A percentile compares a stretch with the other conserved stretches of the same genome.
Conservation (phyloP, 2,888 invertebrate species). For the Tachystola acroxantha region DNA sequence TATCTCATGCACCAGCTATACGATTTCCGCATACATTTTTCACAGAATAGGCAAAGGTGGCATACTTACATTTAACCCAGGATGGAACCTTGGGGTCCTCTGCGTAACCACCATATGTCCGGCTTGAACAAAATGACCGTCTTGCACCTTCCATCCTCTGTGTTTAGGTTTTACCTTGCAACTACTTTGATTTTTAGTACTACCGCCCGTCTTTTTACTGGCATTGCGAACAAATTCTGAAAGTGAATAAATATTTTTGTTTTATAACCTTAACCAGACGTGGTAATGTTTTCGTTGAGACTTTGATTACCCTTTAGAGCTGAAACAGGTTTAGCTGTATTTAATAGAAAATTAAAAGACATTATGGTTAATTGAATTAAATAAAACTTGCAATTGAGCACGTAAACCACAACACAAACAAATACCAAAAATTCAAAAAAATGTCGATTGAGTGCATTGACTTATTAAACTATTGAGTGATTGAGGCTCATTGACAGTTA, state of each 20-base stretch:
- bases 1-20: too few species aligned
- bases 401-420: too few species aligned
- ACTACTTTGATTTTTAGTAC: conserved; percentile 81
- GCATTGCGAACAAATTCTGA: conserved; percentile 77
- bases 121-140: conserved; percentile 80
- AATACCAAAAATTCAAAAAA: neutral
- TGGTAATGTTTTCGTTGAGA: neutral
- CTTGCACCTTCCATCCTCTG: conserved; percentile 87
- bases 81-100: conserved; percentile 84
- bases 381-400: too few species aligned
- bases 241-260: too few species aligned
- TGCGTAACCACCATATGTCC: conserved; percentile 86
- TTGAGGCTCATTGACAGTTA: too few species aligned
- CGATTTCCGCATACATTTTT: too few species aligned
- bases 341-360: conserved; percentile 26
- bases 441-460: neutral
- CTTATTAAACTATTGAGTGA: too few species aligned
- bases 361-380: conserved; percentile 17
- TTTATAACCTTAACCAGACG: conserved; percentile 2
- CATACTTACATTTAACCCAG: conserved; percentile 85
- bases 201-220: conserved; percentile 86
- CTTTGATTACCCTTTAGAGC: conserved; percentile 28
- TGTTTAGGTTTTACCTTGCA: conserved; percentile 85
- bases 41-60: too few species aligned
- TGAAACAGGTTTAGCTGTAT: conserved; percentile 20